Conservation (phyloP, 2,113 vertebrate genomes). For the Alosa alosa region DNA sequence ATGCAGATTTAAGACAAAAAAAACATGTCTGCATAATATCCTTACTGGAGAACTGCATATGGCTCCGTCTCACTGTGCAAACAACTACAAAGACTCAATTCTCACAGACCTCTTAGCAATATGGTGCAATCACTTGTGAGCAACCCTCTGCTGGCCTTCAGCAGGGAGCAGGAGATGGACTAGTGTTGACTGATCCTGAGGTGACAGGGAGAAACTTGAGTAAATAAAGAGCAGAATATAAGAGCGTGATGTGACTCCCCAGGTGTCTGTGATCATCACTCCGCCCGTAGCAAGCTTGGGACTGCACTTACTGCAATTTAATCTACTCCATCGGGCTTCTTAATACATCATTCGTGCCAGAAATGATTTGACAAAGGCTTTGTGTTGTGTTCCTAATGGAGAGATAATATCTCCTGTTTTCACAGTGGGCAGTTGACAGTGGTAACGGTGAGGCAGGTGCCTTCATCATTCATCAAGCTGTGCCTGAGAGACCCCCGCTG, state of each 20-base stretch:
- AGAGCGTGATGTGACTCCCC: background rate
- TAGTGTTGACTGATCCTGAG: no score
- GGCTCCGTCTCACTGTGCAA: background rate
- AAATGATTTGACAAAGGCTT: constrained; percentile 2
- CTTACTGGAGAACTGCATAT: background rate
- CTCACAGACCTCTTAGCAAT: background rate
- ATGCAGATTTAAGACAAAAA: no score
- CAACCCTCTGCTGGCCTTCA: background rate
- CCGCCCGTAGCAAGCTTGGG: background rate
- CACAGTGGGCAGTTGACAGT: background rate
- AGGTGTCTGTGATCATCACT: background rate
- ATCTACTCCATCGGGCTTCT: background rate
- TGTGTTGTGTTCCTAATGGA: constrained; percentile 1
- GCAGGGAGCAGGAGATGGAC: no score
- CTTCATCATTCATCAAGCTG: background rate
- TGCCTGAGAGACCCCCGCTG: background rate
- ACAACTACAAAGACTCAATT: background rate
- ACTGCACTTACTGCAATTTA: background rate
- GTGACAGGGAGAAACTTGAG: background rate
- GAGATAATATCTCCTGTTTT: background rate
- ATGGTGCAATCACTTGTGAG: background rate
- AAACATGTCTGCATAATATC: background rate
- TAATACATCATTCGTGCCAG: background rate
- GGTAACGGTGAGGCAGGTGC: background rate
- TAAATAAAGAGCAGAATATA: background rate